Evolutionary conservation across 2,888 invertebrate species (phyloP).

Genomic region (Eugnorisma glareosa): DNA sequence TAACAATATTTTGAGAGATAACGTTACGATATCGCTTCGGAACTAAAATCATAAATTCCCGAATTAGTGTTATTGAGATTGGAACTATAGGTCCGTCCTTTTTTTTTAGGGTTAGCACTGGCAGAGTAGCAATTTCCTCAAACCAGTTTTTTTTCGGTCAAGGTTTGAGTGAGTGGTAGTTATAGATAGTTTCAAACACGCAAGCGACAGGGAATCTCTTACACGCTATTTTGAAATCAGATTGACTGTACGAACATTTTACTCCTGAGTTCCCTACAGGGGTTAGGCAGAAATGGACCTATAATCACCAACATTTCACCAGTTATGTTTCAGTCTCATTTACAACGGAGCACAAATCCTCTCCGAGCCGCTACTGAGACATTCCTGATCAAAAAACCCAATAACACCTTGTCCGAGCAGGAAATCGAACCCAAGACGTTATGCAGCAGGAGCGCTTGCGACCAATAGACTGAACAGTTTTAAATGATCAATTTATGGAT

Average conservation of each 20-base stretch:
- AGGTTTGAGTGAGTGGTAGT: not conserved
- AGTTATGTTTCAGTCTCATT: not conserved
- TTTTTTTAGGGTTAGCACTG: not conserved
- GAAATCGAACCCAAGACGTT: not conserved
- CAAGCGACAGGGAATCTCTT: not conserved
- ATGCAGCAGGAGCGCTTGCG: not conserved
- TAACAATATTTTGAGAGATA: constrained; percentile 53
- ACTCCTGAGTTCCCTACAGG: not conserved
- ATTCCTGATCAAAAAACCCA: not conserved
- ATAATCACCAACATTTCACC: not conserved
- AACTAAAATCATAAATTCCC: constrained; percentile 52
- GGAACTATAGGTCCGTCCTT: constrained; percentile 4
- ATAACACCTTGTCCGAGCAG: not conserved
- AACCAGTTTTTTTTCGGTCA: not conserved
- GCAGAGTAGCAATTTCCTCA: not conserved
- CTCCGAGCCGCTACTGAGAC: not conserved
- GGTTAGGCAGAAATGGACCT: not conserved
- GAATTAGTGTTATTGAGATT: constrained; percentile 37
- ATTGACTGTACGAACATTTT: too few relatives aligned
- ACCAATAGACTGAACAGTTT: not conserved
- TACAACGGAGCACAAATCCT: not conserved
- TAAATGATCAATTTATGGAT: not conserved
- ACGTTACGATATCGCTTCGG: constrained; percentile 36
- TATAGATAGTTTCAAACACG: not conserved
- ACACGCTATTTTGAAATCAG: not conserved